phyloP scores from a whole-genome alignment of 2,797 vertebrate species.

The Alosa sapidissima region DNA sequence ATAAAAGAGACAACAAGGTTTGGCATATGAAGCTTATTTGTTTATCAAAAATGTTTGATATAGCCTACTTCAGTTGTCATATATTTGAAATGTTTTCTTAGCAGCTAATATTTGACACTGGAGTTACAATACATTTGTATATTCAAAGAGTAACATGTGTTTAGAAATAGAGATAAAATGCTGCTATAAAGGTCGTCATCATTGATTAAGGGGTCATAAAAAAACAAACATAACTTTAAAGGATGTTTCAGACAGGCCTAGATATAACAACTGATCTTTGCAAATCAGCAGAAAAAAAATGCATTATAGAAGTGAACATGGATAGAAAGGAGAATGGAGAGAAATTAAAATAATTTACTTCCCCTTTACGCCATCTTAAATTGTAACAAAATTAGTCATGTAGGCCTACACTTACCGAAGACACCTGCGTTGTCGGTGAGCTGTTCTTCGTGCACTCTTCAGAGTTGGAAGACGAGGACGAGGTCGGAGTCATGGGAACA shows the following conservation, averaged over 20 bases:
- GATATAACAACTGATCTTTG: background rate
- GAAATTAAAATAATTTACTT: background rate
- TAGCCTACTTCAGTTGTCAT: background rate
- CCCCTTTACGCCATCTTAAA: background rate
- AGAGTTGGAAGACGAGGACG: conserved; percentile 93
- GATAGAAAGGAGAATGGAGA: too few species aligned
- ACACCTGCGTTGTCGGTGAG: conserved; percentile 85
- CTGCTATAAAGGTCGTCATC: background rate
- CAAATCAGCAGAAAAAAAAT: background rate
- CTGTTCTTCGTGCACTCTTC: conserved; percentile 94
- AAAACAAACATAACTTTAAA: background rate
- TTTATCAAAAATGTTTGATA: background rate
- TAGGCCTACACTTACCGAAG: conserved; percentile 76
- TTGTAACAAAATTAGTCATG: background rate
- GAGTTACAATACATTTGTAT: background rate
- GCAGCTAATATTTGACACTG: background rate
- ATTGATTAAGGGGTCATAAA: conserved; percentile 14
- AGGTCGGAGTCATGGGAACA: conserved; percentile 96
- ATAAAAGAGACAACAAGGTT: background rate
- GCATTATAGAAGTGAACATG: background rate
- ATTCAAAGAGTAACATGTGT: background rate
- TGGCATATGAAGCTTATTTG: background rate
- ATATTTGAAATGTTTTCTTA: background rate
- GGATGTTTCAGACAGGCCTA: background rate
- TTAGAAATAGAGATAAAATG: background rate